These are phyloP conservation scores for Urocynchramus pylzowi DNA, from an alignment of 2,113 vertebrate species.

Conservation along the genomic window DNA sequence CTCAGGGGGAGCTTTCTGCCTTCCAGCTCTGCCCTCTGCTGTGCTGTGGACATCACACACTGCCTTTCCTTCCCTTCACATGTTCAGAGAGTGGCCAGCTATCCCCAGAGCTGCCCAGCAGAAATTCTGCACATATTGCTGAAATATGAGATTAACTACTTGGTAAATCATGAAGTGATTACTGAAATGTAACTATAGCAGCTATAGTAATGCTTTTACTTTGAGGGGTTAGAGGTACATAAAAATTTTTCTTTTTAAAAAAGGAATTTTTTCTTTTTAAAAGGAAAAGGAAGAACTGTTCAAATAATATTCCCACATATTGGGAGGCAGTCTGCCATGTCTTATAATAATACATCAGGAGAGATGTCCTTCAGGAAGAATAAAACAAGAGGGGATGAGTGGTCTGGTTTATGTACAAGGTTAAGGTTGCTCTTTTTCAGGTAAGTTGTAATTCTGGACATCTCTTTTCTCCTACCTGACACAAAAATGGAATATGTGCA, in stretches of 20 bases:
- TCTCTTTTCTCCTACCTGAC: background rate
- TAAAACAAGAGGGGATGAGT: background rate
- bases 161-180: background rate
- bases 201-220: background rate
- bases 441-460: background rate
- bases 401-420: background rate
- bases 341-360: background rate
- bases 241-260: background rate
- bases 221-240: background rate
- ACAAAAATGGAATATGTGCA: rapidly evolving
- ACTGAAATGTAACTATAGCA: background rate
- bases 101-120: background rate
- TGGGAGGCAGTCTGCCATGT: background rate
- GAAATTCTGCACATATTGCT: background rate
- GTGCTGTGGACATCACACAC: background rate
- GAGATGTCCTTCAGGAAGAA: background rate
- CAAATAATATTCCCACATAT: background rate
- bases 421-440: background rate
- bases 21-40: background rate
- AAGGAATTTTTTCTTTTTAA: background rate
- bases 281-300: background rate
- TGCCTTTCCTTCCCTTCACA: background rate
- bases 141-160: background rate
- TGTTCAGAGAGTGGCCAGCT: background rate
- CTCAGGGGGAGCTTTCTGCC: background rate